Conservation (phyloP, 2,888 invertebrate genomes). For the Phyllotreta striolata region DNA sequence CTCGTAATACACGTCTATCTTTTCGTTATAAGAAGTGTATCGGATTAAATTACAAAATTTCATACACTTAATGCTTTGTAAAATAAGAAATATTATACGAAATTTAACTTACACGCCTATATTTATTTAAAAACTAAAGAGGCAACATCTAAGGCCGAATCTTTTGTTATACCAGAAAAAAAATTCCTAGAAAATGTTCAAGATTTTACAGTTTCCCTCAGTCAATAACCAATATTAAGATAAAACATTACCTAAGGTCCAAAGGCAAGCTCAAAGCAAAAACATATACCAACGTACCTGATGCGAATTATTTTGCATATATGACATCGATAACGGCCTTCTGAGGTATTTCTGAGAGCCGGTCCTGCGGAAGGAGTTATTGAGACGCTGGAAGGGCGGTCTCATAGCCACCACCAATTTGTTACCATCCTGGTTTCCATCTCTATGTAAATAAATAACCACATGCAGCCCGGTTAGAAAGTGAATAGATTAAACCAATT, state of each 20-base stretch:
- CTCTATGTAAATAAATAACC: conserved; percentile 52
- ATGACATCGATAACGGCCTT: conserved; percentile 51
- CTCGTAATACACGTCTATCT: too few relatives aligned
- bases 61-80: too few relatives aligned
- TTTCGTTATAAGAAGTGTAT: too few relatives aligned
- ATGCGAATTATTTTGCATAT: conserved; percentile 48
- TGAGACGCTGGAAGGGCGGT: conserved; percentile 57
- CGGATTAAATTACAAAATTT: too few relatives aligned
- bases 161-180: too few relatives aligned
- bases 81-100: too few relatives aligned
- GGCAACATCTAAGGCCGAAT: too few relatives aligned
- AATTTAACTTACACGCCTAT: too few relatives aligned
- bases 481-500: conserved; percentile 3
- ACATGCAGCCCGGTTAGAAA: conserved; percentile 53
- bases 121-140: too few relatives aligned
- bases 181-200: neutral
- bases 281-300: conserved; percentile 42
- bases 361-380: conserved; percentile 58
- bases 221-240: neutral
- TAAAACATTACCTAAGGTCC: neutral
- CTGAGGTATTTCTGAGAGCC: conserved; percentile 52
- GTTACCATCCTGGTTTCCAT: conserved; percentile 56
- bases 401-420: conserved; percentile 59
- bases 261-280: conserved; percentile 7
- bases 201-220: too few relatives aligned